Conservation (phyloP, 1,140 invertebrate species). For the Glomeris maerens region DNA sequence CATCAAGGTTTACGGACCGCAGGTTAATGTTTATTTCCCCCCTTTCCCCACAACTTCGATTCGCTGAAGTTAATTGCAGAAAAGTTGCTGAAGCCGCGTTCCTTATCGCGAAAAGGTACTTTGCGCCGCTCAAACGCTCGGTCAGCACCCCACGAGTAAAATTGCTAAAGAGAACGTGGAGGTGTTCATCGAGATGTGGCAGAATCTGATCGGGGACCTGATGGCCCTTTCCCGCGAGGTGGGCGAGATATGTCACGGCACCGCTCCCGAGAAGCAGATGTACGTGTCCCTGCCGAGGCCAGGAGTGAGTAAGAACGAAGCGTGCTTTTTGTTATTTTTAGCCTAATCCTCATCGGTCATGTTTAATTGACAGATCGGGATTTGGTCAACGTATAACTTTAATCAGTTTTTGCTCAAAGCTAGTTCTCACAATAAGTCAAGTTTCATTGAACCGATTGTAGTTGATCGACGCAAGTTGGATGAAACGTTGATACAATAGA, state of each 20-base stretch:
- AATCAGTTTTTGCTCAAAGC: too few relatives aligned
- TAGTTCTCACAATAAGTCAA: too few relatives aligned
- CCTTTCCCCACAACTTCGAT: background rate
- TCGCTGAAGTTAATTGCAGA: background rate
- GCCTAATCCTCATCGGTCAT: constrained; percentile 9
- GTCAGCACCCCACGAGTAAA: constrained; percentile 79
- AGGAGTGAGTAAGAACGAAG: constrained; percentile 50
- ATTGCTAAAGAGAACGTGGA: constrained; percentile 95
- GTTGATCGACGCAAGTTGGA: too few relatives aligned
- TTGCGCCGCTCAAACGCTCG: constrained; percentile 79
- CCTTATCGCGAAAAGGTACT: constrained; percentile 52
- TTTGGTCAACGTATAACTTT: too few relatives aligned
- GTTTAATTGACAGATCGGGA: too few relatives aligned
- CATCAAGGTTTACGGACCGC: constrained; percentile 75
- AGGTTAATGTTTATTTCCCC: constrained; percentile 22
- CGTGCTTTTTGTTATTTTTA: background rate
- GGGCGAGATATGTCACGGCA: constrained; percentile 59
- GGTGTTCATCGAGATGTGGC: constrained; percentile 96
- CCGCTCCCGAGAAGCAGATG: constrained; percentile 63
- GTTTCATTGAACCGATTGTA: too few relatives aligned
- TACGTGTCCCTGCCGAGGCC: constrained; percentile 89
- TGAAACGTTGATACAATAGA: too few relatives aligned
- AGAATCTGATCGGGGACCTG: constrained; percentile 76
- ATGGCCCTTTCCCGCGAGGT: constrained; percentile 75
- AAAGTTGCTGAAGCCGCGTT: background rate